Evolutionary conservation across 1,140 invertebrate genomes (phyloP).

Genomic region (Manduca sexta): DNA sequence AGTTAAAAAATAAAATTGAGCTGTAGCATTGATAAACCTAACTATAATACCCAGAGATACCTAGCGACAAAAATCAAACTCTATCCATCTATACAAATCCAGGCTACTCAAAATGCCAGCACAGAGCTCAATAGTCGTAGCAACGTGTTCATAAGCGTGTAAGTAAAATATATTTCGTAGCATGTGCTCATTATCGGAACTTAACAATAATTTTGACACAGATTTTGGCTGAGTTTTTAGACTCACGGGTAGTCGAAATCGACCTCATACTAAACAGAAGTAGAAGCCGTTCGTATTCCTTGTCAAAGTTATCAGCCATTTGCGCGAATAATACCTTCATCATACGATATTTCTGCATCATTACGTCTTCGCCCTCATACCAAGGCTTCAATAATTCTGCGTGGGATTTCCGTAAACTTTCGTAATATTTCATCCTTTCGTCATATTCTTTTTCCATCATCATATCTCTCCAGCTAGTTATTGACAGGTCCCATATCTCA

Average conservation of each 20-base stretch:
- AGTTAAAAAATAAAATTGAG: too few species aligned
- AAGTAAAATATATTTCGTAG: slow-evolving; percentile 47
- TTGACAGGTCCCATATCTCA: slow-evolving; percentile 48
- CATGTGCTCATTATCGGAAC: too few species aligned
- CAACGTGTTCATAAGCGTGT: slow-evolving; percentile 39
- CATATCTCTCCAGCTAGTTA: slow-evolving; percentile 39
- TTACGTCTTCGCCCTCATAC: slow-evolving; percentile 41
- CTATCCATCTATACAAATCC: slow-evolving; percentile 54
- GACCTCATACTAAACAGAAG: too few species aligned
- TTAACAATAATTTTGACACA: too few species aligned
- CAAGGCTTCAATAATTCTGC: slow-evolving; percentile 48
- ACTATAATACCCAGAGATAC: too few species aligned
- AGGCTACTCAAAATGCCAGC: slow-evolving; percentile 51
- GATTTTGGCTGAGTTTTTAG: too few species aligned
- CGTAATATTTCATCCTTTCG: slow-evolving; percentile 56
- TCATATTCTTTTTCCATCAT: slow-evolving; percentile 55
- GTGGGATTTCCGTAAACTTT: slow-evolving; percentile 38
- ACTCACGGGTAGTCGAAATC: too few species aligned
- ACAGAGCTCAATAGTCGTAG: slow-evolving; percentile 34
- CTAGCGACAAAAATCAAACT: slow-evolving; percentile 50
- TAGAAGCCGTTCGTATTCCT: slow-evolving; percentile 25
- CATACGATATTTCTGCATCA: slow-evolving; percentile 35
- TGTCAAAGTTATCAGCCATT: slow-evolving; percentile 44
- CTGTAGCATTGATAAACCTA: too few species aligned
- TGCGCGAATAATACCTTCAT: slow-evolving; percentile 40